These are phyloP conservation scores for Dasypus novemcinctus DNA, from an alignment of 2,113 vertebrate genomes.

Conservation along the genomic window DNA sequence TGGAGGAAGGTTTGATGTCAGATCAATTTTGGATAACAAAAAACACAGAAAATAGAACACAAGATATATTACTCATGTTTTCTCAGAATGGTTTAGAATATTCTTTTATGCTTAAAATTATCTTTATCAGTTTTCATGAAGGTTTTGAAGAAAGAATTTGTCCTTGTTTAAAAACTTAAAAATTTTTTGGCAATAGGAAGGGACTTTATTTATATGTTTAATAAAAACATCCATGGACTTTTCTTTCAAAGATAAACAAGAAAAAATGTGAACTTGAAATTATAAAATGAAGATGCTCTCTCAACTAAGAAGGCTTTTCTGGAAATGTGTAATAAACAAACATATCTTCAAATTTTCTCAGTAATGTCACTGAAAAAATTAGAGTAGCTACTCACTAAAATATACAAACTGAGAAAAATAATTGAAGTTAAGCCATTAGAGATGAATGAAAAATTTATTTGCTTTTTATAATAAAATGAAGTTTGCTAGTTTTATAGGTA, in stretches of 20 bases:
- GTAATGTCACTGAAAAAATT: conserved; percentile 38
- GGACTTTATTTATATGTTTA: not conserved
- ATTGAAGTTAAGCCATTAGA: conserved; percentile 16
- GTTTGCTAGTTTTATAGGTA: conserved; percentile 26
- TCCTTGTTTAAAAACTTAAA: conserved; percentile 26
- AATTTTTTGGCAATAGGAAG: conserved; percentile 19
- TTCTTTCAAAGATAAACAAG: conserved; percentile 25
- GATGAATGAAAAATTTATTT: conserved; percentile 37
- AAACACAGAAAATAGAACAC: not conserved
- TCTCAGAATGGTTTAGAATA: not conserved
- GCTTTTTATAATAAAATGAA: conserved; percentile 42
- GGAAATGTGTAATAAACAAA: conserved; percentile 51
- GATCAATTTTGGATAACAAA: not conserved
- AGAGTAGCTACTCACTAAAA: conserved; percentile 40
- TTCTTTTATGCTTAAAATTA: not conserved
- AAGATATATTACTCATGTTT: not conserved
- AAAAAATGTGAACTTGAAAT: conserved; percentile 26
- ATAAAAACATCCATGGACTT: conserved; percentile 7
- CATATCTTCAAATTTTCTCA: conserved; percentile 38
- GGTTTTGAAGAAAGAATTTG: not conserved
- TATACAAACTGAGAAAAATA: conserved; percentile 11
- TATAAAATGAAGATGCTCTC: not conserved
- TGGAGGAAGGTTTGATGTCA: conserved; percentile 15
- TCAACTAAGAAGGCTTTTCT: conserved; percentile 37
- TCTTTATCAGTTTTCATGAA: conserved; percentile 11